Conservation (phyloP, 35 echinoderm and acorn worm species). For the Lytechinus pictus region DNA sequence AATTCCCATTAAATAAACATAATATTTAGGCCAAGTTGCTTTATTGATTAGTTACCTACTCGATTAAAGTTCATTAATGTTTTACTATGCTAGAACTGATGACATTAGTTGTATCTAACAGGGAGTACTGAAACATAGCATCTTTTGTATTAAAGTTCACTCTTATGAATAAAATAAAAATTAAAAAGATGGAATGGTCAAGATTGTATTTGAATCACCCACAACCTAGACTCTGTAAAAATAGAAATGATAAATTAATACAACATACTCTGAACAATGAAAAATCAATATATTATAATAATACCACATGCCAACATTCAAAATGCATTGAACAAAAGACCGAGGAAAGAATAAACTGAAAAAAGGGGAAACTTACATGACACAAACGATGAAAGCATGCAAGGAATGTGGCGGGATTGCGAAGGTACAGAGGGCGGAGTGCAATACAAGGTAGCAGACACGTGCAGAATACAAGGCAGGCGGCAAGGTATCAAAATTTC, state of each 20-base stretch:
- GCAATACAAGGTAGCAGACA: background rate
- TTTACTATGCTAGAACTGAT: no score
- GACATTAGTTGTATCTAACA: no score
- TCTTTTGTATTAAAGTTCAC: background rate
- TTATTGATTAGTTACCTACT: no score
- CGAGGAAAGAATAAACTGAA: background rate
- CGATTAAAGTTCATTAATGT: no score
- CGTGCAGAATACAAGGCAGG: background rate
- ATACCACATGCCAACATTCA: background rate
- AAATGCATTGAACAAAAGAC: background rate
- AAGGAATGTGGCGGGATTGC: constrained; percentile 21
- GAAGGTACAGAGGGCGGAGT: background rate
- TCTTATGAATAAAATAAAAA: background rate
- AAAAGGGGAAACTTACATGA: constrained; percentile 20
- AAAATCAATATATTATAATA: background rate
- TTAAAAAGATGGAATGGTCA: background rate
- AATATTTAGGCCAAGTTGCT: no score
- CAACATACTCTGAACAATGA: background rate
- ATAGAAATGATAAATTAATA: background rate
- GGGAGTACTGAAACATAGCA: no score
- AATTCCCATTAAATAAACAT: no score
- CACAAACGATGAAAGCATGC: constrained; percentile 42
- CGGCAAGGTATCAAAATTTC: background rate
- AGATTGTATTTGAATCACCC: background rate
- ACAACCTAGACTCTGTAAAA: background rate